Percentiles rank a stretch among this genome's conserved stretches.
Evolutionary conservation across 2,888 invertebrate species (phyloP).

Genomic region (Druceiella hillmani): DNA sequence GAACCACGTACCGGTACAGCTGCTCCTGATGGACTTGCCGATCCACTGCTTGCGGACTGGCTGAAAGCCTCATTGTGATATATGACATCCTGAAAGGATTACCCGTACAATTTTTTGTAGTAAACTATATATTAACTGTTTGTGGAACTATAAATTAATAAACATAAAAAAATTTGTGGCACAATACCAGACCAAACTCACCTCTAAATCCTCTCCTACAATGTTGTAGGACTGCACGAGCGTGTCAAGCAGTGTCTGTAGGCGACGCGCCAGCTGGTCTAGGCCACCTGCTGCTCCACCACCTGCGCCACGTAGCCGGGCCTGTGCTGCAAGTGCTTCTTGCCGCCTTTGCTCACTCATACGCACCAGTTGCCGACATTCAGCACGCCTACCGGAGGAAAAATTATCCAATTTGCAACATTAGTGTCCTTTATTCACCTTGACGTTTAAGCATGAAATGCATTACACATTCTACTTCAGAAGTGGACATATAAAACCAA

Average conservation of each 20-base stretch:
- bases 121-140: not conserved
- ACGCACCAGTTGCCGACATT: slow-evolving; percentile 72
- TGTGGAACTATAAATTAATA: not conserved
- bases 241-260: slow-evolving; percentile 67
- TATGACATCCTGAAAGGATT: slow-evolving; percentile 57
- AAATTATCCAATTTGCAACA: not conserved
- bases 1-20: slow-evolving; percentile 34
- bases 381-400: slow-evolving; percentile 57
- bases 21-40: slow-evolving; percentile 23
- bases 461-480: too few species aligned
- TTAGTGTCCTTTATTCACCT: too few species aligned
- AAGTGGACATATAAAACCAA: too few species aligned
- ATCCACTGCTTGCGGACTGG: slow-evolving; percentile 29
- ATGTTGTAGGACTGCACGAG: slow-evolving; percentile 68
- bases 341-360: slow-evolving; percentile 76
- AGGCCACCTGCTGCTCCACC: slow-evolving; percentile 43
- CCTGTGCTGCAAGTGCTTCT: slow-evolving; percentile 50
- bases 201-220: slow-evolving; percentile 70
- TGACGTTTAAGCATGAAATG: too few species aligned
- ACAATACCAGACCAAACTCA: slow-evolving; percentile 29
- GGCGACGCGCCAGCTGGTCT: slow-evolving; percentile 60
- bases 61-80: slow-evolving; percentile 76
- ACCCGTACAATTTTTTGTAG: too few species aligned
- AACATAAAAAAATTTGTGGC: slow-evolving; percentile 3
- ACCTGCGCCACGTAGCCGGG: slow-evolving; percentile 46